phyloP scores from a whole-genome alignment of 2,113 vertebrate genomes.

The Hydrochoerus hydrochaeris region DNA sequence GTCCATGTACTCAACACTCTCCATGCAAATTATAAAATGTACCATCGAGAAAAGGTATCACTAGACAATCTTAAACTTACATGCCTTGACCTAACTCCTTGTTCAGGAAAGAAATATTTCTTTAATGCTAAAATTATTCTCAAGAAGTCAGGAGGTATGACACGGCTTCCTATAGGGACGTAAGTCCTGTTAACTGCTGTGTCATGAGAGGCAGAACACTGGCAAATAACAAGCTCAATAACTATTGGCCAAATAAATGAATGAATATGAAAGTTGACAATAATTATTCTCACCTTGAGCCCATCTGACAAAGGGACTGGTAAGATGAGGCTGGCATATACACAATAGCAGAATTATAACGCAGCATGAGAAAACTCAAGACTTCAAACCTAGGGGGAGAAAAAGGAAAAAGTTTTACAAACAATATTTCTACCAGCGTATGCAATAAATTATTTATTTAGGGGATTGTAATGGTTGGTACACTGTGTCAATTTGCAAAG shows the following conservation, averaged over 20 bases:
- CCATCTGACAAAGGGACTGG: slow-evolving; percentile 96
- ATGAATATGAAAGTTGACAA: background rate
- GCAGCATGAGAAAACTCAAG: slow-evolving; percentile 98
- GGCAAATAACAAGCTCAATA: background rate
- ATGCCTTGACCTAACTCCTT: background rate
- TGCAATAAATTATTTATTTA: slow-evolving; percentile 8
- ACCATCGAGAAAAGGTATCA: background rate
- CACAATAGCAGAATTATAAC: slow-evolving; percentile 98
- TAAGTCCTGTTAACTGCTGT: slow-evolving; percentile 24
- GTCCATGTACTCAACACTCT: slow-evolving; percentile 31
- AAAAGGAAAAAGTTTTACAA: slow-evolving; percentile 49
- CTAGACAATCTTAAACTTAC: slow-evolving; percentile 36
- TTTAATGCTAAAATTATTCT: slow-evolving; percentile 26
- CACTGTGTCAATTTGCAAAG: too few species aligned
- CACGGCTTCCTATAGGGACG: background rate
- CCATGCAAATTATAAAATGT: background rate
- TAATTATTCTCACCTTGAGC: slow-evolving; percentile 92
- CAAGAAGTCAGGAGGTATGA: background rate
- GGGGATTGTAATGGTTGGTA: background rate
- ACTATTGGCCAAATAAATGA: slow-evolving; percentile 10
- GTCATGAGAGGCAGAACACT: background rate
- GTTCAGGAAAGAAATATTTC: slow-evolving; percentile 20
- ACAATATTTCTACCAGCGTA: slow-evolving; percentile 47
- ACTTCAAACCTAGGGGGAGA: slow-evolving; percentile 94
- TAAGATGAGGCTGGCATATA: slow-evolving; percentile 98